Base-by-base conservation (phyloP, 2,797 vertebrate species). In the Pampus argenteus region DNA sequence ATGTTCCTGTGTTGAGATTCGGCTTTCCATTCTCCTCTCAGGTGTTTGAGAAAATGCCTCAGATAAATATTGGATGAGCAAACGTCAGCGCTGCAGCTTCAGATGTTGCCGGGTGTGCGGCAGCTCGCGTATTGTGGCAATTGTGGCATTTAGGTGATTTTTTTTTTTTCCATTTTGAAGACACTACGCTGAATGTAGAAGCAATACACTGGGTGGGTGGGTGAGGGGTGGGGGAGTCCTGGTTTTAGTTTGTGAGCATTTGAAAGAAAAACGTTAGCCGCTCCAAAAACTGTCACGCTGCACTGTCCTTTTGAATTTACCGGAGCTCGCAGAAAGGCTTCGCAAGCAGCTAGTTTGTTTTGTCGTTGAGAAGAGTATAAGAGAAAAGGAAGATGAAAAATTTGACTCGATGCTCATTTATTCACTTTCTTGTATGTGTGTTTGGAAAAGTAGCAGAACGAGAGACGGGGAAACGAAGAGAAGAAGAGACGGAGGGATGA, bases 51-150 rank as follows among this genome's bases (percentile, higher is more conserved):
- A 84, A 86, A 89, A 80, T n/a, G 69, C 78, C 44, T 75, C 48
- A 18, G 28, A 85, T 89, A 82, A 87, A 88, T 87, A 81, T 82
- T 86, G 66, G 75, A 89, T 89, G 78, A 87, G 81, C 63, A 38
- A 76, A 82, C 69, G 50, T 86, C 88, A 84, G 86, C 85, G 71
- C 68, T 77, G 61, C 63, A 11, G 66, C 74, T 74, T 88, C 55
- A 76, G 76, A 68, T 78, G 54, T 68, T 55, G 66, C 29, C 52
- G 40, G 59, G 52, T 56, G 62, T 88, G 85, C 23, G 13, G 18
- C 17, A 52, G 59, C 42, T 3, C 4, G 47, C 28, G 18, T 23
- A 42, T n/a, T 8, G 42, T n/a, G 40, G 61, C 62, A 51, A 54
- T 61, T 64, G 67, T 61, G 78, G 44, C 56, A 51, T 66, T 68